Evolutionary conservation across 2,797 vertebrate genomes (phyloP), one percentile per base, ranked within the genome.

Genomic region (Paguma larvata): DNA sequence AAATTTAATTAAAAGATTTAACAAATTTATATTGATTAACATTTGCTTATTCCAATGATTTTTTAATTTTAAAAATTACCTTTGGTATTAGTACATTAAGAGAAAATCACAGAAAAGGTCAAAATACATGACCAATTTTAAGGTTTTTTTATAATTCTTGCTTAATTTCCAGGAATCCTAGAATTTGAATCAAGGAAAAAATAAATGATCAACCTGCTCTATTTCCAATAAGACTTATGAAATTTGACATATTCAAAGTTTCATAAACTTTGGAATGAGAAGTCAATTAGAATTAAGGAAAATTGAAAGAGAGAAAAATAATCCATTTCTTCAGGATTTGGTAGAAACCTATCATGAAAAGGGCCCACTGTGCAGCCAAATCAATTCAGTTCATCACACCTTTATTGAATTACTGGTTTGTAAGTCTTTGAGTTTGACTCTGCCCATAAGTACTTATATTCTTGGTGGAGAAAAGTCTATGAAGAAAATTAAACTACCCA

Each of bases 131-230:
- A 9, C 21, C 70, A 63, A 85, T 53, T 77, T 18, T 89, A 41
- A 62, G 70, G 4, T 4, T 15, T 75, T 77, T 88, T 77, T 41
- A 53, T 63, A 89, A 63, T 53, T 19, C 44, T 85, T 79, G 23
- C 56, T 65, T 56, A 85, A 85, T 87, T 75, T 73, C 7, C 48
- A 88, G 21, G 25, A 62, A 4, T 21, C 10, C 18, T 93, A 14
- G 65, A 89, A 89, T 80, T 90, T 93, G 65, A 93, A 93, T 80
- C 27, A 93, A 73, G 27, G 11, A 25, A 90, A 90, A 89, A 88
- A 65, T 1, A 67, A 90, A 67, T 56, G 16, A 41, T 73, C 2
- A 23, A 15, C 10, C 8, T 85, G 23, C 8, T 65, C 10, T 79
- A 46, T 89, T 93, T 93, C 32, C 23, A 89, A 30, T 8, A 21